Evolutionary conservation across 2,888 invertebrate species (phyloP).

Genomic region (Acronicta alni): DNA sequence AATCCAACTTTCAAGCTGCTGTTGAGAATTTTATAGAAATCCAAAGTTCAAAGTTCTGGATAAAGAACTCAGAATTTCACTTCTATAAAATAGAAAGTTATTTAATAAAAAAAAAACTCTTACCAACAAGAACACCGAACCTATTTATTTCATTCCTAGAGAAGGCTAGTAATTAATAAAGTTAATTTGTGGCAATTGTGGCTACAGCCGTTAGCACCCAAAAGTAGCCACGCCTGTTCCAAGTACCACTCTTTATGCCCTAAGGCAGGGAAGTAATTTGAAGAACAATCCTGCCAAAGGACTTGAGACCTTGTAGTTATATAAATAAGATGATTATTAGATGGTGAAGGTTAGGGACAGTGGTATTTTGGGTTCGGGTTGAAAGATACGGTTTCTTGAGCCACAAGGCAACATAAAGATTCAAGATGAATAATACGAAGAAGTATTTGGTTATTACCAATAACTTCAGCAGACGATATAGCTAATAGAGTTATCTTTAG

Average conservation of each 20-base stretch:
- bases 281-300: not conserved
- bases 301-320: constrained; percentile 7
- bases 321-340: constrained; percentile 13
- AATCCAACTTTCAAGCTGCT: no score
- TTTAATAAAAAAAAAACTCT: no score
- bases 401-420: constrained; percentile 28
- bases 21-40: no score
- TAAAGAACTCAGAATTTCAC: no score
- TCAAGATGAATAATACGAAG: constrained; percentile 6
- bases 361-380: constrained; percentile 45
- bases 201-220: constrained; percentile 44
- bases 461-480: no score
- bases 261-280: constrained; percentile 54
- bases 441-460: no score
- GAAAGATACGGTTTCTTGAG: constrained; percentile 37
- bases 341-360: not conserved
- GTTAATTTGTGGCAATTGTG: constrained; percentile 46
- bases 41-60: no score
- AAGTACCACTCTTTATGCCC: constrained; percentile 42
- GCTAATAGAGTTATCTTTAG: no score
- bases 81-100: no score
- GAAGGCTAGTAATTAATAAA: constrained; percentile 46
- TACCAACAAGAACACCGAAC: no score
- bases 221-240: constrained; percentile 46
- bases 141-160: constrained; percentile 11